These are phyloP conservation scores for Chouioia cunea DNA, from an alignment of 2,888 invertebrate genomes.

Conservation along the genomic window DNA sequence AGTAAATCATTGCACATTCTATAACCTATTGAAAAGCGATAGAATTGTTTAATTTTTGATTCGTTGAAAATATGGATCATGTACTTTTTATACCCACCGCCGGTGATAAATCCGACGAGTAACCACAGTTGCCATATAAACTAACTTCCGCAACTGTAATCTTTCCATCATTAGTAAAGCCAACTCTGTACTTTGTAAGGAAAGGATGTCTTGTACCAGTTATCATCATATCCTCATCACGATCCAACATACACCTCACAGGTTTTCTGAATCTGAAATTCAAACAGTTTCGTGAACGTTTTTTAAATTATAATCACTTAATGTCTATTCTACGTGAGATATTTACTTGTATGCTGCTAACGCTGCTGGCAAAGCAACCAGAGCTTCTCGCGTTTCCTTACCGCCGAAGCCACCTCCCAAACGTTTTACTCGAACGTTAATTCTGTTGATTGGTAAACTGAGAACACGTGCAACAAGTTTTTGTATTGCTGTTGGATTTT, in stretches of 20 bases:
- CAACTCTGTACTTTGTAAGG: constrained; percentile 85
- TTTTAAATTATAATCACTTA: constrained; percentile 20
- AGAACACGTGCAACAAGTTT: constrained; percentile 79
- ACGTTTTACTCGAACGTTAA: constrained; percentile 85
- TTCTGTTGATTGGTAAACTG: constrained; percentile 79
- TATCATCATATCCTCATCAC: constrained; percentile 94
- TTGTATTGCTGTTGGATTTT: constrained; percentile 85
- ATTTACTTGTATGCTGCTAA: constrained; percentile 80
- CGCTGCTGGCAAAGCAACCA: constrained; percentile 81
- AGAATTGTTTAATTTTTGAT: not conserved
- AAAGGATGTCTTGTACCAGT: constrained; percentile 94
- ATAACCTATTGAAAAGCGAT: constrained; percentile 76
- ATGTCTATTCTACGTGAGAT: too few species aligned
- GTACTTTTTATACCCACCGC: constrained; percentile 73
- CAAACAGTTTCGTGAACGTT: too few species aligned
- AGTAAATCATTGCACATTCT: constrained; percentile 86
- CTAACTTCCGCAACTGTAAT: constrained; percentile 80
- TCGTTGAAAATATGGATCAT: not conserved
- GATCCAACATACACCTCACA: constrained; percentile 88
- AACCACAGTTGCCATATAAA: constrained; percentile 87
- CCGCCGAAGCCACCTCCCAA: constrained; percentile 97
- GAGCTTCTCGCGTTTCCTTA: constrained; percentile 83
- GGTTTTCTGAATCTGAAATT: constrained; percentile 77
- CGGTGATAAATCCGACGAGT: constrained; percentile 83
- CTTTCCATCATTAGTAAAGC: constrained; percentile 81